Evolutionary conservation across 2,888 invertebrate species (phyloP).

Genomic region (Drosophila paracracens): DNA sequence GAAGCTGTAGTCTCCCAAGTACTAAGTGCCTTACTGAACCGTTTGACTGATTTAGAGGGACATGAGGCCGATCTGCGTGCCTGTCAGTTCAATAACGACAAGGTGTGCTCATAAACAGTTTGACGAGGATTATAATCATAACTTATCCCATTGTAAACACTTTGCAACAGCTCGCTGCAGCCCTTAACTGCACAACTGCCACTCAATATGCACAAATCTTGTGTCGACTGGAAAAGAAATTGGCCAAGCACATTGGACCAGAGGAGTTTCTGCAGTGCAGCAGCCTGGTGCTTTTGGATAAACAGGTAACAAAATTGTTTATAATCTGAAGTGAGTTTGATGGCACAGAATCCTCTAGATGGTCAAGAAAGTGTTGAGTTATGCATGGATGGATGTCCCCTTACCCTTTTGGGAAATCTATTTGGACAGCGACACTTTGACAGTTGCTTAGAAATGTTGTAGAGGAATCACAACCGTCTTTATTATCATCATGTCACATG

Average conservation of each 20-base stretch:
- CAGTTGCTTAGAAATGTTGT: neutral
- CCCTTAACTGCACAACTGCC: constrained; percentile 82
- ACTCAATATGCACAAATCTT: constrained; percentile 85
- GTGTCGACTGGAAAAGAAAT: constrained; percentile 84
- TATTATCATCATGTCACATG: neutral
- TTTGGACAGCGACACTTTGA: neutral
- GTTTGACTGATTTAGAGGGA: constrained; percentile 85
- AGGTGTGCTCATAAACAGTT: constrained; percentile 61
- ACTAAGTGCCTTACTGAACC: constrained; percentile 86
- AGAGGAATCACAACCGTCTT: neutral
- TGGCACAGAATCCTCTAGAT: neutral
- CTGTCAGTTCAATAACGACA: constrained; percentile 83
- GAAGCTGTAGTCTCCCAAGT: constrained; percentile 84
- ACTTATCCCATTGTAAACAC: neutral
- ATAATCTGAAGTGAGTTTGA: neutral
- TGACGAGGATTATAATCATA: neutral
- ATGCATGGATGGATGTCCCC: neutral
- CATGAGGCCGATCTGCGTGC: constrained; percentile 85
- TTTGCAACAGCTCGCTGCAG: constrained; percentile 31
- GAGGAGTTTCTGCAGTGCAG: constrained; percentile 85
- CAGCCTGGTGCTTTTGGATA: constrained; percentile 83
- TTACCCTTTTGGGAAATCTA: neutral
- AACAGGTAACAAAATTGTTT: constrained; percentile 74
- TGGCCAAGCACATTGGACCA: constrained; percentile 85
- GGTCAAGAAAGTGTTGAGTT: neutral